These are phyloP conservation scores for Drosophila parvula DNA, from an alignment of 1,140 invertebrate genomes.

Conservation along the genomic window DNA sequence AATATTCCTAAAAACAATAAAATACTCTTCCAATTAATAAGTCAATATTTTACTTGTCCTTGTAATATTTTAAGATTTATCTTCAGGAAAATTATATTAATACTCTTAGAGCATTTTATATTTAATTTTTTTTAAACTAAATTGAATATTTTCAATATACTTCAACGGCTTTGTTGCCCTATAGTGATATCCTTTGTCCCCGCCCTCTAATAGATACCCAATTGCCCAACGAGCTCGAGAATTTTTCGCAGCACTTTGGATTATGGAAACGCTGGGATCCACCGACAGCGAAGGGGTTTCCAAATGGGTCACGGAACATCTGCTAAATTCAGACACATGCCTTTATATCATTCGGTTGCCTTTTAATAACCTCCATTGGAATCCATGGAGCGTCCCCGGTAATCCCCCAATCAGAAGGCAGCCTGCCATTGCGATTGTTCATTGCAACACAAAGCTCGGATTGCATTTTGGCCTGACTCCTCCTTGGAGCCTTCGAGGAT, in stretches of 20 bases:
- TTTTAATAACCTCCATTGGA: conserved; percentile 18
- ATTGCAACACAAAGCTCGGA: conserved; percentile 35
- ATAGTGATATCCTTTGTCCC: too few species aligned
- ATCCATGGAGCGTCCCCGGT: conserved; percentile 9
- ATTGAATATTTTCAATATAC: too few species aligned
- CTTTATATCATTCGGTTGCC: conserved; percentile 9
- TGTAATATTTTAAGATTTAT: too few species aligned
- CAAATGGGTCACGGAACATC: conserved; percentile 11
- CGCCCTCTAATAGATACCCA: neutral
- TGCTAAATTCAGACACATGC: conserved; percentile 4
- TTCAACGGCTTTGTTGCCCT: too few species aligned
- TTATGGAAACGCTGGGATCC: neutral
- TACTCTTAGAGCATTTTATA: too few species aligned
- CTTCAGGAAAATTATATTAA: too few species aligned
- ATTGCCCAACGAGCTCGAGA: neutral
- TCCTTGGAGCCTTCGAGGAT: conserved; percentile 31
- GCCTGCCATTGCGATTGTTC: conserved; percentile 41
- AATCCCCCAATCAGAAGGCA: conserved; percentile 48
- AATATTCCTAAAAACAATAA: too few species aligned
- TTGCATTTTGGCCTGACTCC: conserved; percentile 41
- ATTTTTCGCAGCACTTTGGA: conserved; percentile 11
- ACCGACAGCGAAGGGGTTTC: too few species aligned
- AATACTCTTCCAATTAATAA: too few species aligned
- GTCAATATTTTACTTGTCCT: too few species aligned
- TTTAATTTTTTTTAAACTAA: too few species aligned